phyloP scores from a whole-genome alignment of 2,113 vertebrate genomes.

The Oenanthe melanoleuca region DNA sequence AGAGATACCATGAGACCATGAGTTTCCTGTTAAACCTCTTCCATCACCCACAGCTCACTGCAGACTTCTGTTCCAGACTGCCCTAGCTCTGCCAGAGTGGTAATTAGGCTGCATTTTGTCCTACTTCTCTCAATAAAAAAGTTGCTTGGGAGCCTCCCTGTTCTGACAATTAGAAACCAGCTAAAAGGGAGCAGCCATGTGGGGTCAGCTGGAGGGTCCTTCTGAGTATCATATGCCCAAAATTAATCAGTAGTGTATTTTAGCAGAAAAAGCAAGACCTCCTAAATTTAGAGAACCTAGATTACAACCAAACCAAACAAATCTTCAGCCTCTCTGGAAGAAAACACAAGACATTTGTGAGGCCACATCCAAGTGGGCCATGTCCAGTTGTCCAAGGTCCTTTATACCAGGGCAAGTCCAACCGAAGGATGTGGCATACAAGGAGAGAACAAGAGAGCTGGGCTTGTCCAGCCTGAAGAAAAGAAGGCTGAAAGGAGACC shows the following conservation, averaged over 20 bases:
- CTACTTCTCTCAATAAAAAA: background rate
- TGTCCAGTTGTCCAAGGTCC: background rate
- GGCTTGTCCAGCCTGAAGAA: background rate
- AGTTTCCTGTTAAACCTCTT: background rate
- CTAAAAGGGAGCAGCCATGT: accelerated
- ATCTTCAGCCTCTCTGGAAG: background rate
- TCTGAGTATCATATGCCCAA: background rate
- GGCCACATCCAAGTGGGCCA: accelerated
- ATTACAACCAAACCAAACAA: background rate
- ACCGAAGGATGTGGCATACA: background rate
- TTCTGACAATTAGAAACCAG: background rate
- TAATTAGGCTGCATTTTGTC: background rate
- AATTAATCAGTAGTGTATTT: accelerated
- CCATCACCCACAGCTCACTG: background rate
- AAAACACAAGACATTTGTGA: background rate
- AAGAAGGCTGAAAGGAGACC: background rate
- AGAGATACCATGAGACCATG: background rate
- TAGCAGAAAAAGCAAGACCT: background rate
- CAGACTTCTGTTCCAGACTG: background rate
- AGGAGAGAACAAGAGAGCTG: background rate
- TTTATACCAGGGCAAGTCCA: background rate
- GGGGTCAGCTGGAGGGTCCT: background rate
- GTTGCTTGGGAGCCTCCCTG: background rate
- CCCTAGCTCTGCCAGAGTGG: background rate
- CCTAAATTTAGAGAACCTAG: background rate